Conservation (phyloP, 1,140 invertebrate species). For the Zaprionus kolodkinae region DNA sequence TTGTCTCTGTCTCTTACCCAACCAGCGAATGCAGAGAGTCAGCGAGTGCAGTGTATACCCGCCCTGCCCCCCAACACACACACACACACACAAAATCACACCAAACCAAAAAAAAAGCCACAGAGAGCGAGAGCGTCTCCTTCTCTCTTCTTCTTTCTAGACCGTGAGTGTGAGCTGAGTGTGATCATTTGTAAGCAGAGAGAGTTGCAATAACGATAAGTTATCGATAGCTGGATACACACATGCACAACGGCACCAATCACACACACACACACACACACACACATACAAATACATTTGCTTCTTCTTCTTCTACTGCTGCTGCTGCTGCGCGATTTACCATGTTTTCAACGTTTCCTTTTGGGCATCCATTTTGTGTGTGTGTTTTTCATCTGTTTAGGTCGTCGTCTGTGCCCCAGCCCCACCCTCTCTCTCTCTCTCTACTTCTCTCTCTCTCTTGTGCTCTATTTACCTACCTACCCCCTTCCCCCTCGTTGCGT, state of each 20-base stretch:
- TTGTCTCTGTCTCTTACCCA: background rate
- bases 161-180: background rate
- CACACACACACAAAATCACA: background rate
- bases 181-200: background rate
- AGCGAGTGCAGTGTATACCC: background rate
- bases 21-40: background rate
- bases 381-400: background rate
- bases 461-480: constrained; percentile 1
- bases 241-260: no score
- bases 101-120: background rate
- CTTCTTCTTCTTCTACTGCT: constrained; percentile 6
- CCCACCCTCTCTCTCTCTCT: background rate
- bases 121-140: constrained; percentile 9
- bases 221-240: background rate
- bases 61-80: background rate
- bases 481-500: background rate
- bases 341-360: constrained; percentile 32
- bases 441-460: constrained; percentile 2
- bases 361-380: constrained; percentile 14
- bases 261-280: constrained; percentile 14
- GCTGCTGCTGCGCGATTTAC: constrained; percentile 36
- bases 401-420: background rate
- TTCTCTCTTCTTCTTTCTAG: background rate
- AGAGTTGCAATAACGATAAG: constrained; percentile 6
- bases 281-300: constrained; percentile 12